Conservation (phyloP, 2,888 invertebrate species). For the Oscheius sp. region DNA sequence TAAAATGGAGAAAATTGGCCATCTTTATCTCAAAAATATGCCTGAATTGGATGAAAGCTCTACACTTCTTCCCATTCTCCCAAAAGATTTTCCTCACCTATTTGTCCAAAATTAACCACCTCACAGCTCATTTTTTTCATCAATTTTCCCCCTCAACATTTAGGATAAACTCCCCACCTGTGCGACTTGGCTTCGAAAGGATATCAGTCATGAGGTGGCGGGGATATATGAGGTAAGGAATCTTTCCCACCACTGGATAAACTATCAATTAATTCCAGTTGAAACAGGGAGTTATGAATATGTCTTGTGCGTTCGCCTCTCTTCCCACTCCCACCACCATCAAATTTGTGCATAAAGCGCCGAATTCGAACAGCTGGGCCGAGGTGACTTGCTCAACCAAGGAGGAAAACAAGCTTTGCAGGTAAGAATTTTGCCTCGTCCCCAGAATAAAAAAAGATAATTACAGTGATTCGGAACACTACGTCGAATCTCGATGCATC, state of each 20-base stretch:
- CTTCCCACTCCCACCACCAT: conserved; percentile 29
- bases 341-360: conserved; percentile 26
- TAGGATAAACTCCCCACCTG: conserved; percentile 24
- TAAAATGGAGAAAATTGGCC: no score
- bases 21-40: neutral
- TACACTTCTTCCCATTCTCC: no score
- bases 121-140: neutral
- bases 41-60: neutral
- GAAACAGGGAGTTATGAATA: conserved; percentile 23
- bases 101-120: neutral
- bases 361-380: conserved; percentile 22
- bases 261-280: no score
- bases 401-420: conserved; percentile 25
- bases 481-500: conserved; percentile 21
- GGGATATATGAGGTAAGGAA: conserved; percentile 22
- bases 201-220: neutral
- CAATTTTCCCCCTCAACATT: neutral
- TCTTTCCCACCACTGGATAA: neutral
- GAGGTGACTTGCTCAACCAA: conserved; percentile 25
- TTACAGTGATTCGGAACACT: conserved; percentile 24
- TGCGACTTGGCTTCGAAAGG: conserved; percentile 20
- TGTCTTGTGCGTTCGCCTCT: conserved; percentile 27
- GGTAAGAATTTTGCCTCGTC: conserved; percentile 1
- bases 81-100: no score
- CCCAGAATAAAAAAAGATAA: neutral